Conservation (phyloP, 2,888 invertebrate species). For the Nemotelus pantherinus region DNA sequence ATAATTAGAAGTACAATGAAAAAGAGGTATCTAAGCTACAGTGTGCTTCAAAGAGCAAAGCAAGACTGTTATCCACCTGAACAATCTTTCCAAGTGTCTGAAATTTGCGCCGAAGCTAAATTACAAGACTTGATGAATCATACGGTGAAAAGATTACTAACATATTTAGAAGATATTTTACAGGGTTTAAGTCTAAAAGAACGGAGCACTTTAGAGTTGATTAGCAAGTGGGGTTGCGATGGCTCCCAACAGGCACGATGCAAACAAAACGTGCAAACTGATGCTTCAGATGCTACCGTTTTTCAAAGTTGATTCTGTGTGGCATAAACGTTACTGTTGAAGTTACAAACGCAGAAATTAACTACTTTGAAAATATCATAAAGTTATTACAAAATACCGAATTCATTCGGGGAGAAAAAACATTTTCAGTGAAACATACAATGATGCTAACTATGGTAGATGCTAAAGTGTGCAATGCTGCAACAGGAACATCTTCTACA, state of each 20-base stretch:
- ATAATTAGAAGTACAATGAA: too few species aligned
- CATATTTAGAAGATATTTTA: too few species aligned
- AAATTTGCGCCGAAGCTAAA: too few species aligned
- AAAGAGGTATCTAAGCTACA: too few species aligned
- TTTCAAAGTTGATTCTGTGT: slow-evolving; percentile 24
- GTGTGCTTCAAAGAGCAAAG: too few species aligned
- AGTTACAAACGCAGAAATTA: slow-evolving; percentile 3
- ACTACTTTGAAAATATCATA: background rate
- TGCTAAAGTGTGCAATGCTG: slow-evolving; percentile 58
- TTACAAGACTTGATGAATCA: too few species aligned
- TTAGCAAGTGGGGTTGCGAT: too few species aligned
- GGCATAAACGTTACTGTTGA: background rate
- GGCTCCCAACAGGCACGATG: background rate
- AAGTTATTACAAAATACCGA: background rate
- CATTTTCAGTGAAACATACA: slow-evolving; percentile 20
- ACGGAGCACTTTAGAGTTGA: too few species aligned
- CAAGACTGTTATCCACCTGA: too few species aligned
- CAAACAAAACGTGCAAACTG: slow-evolving; percentile 4
- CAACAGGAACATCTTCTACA: slow-evolving; percentile 56
- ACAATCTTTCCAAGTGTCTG: too few species aligned
- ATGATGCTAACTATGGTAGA: slow-evolving; percentile 56
- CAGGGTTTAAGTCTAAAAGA: too few species aligned
- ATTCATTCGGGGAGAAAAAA: background rate
- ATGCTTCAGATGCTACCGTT: slow-evolving; percentile 13
- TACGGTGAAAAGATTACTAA: too few species aligned